These are phyloP conservation scores for Telenomus remus DNA, from an alignment of 1,140 invertebrate species.

Conservation along the genomic window DNA sequence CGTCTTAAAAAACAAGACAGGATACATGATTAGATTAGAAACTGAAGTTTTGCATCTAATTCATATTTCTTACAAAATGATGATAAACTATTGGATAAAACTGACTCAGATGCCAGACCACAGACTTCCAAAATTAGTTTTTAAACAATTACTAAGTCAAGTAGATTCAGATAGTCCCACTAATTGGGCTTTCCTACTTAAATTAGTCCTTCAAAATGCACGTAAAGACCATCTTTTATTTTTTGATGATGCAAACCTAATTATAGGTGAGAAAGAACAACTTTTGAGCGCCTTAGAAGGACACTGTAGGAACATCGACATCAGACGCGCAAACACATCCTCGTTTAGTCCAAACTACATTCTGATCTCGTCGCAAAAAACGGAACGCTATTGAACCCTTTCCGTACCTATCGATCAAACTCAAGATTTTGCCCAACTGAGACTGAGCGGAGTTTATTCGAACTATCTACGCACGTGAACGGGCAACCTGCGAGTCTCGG, in stretches of 20 bases:
- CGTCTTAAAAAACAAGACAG: neutral
- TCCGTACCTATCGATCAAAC: neutral
- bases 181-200: neutral
- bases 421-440: neutral
- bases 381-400: neutral
- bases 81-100: neutral
- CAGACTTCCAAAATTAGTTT: neutral
- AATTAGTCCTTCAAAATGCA: neutral
- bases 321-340: neutral
- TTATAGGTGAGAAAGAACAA: neutral
- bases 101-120: neutral
- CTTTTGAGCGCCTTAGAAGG: neutral
- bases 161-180: neutral
- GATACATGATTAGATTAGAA: conserved; percentile 1
- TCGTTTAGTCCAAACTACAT: neutral
- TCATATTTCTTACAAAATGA: neutral
- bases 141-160: neutral
- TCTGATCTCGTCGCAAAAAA: neutral
- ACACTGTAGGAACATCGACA: neutral
- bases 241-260: neutral
- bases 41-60: neutral
- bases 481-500: neutral
- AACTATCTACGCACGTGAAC: neutral
- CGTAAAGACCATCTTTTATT: neutral
- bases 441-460: neutral